Evolutionary conservation across 2,888 invertebrate species (phyloP).

Genomic region (Acleris literana): DNA sequence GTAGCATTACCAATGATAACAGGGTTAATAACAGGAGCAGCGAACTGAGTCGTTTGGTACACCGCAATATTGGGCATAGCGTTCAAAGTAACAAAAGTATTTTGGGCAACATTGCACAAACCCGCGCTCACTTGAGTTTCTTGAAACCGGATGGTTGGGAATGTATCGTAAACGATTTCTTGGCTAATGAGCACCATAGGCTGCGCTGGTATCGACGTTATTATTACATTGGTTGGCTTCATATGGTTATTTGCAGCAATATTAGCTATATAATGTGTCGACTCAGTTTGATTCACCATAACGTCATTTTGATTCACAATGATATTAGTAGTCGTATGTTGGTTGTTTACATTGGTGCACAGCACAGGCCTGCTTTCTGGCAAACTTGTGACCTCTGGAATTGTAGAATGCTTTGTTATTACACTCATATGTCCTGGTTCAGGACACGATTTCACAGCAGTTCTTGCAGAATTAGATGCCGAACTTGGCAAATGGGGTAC

Average conservation of each 20-base stretch:
- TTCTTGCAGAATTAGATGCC: background rate
- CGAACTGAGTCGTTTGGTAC: constrained; percentile 56
- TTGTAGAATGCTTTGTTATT: constrained; percentile 8
- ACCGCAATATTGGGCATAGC: constrained; percentile 52
- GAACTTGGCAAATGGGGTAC: background rate
- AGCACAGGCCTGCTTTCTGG: constrained; percentile 8
- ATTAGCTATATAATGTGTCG: constrained; percentile 14
- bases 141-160: constrained; percentile 45
- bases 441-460: background rate
- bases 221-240: constrained; percentile 47
- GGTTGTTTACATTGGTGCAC: constrained; percentile 3
- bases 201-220: constrained; percentile 48
- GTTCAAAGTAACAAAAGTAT: constrained; percentile 50
- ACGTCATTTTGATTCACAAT: constrained; percentile 1
- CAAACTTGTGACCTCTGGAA: background rate
- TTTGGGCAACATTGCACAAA: constrained; percentile 43
- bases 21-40: constrained; percentile 53
- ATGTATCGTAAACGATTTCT: constrained; percentile 58
- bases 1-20: constrained; percentile 55
- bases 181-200: constrained; percentile 57
- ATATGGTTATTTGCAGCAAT: constrained; percentile 31
- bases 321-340: constrained; percentile 6
- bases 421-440: constrained; percentile 12
- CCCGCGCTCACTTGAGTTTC: constrained; percentile 43
- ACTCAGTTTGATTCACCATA: constrained; percentile 4